phyloP scores from a whole-genome alignment of 2,113 vertebrate species.

The Myrmecophaga tridactyla region DNA sequence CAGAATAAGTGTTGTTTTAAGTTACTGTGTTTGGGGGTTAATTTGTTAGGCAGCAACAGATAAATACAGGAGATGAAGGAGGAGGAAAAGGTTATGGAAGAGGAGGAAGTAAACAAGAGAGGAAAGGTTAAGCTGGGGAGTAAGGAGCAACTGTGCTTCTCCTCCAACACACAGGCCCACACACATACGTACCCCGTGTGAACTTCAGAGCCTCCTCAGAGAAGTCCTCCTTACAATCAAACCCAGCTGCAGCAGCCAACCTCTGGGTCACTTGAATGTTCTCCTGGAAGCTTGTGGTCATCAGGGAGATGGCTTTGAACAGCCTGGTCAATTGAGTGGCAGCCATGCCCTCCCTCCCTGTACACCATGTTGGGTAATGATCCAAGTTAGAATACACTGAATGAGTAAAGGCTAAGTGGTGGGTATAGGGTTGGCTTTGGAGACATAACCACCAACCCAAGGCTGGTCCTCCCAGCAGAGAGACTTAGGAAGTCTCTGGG shows the following conservation, averaged over 20 bases:
- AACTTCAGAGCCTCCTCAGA: slow-evolving; percentile 80
- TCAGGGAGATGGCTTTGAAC: slow-evolving; percentile 83
- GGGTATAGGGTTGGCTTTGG: background rate
- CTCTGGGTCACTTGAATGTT: slow-evolving; percentile 82
- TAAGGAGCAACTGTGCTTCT: background rate
- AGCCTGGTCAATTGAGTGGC: slow-evolving; percentile 86
- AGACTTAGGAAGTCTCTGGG: background rate
- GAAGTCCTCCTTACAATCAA: slow-evolving; percentile 88
- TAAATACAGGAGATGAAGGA: background rate
- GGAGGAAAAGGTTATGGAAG: background rate
- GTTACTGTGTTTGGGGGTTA: no score
- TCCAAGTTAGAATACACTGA: background rate
- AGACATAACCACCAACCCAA: background rate
- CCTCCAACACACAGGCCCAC: background rate
- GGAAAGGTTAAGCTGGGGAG: background rate
- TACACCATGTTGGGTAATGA: slow-evolving; percentile 78
- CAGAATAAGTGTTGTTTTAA: no score
- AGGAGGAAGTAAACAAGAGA: background rate
- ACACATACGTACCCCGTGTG: slow-evolving; percentile 75
- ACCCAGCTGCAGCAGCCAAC: slow-evolving; percentile 83
- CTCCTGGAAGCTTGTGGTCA: slow-evolving; percentile 85
- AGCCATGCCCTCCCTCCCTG: slow-evolving; percentile 83
- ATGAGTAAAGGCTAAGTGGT: background rate
- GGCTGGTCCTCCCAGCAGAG: background rate
- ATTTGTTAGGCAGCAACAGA: no score